These are phyloP conservation scores for Cheilosia impressa DNA, from an alignment of 2,888 invertebrate genomes.

Conservation along the genomic window DNA sequence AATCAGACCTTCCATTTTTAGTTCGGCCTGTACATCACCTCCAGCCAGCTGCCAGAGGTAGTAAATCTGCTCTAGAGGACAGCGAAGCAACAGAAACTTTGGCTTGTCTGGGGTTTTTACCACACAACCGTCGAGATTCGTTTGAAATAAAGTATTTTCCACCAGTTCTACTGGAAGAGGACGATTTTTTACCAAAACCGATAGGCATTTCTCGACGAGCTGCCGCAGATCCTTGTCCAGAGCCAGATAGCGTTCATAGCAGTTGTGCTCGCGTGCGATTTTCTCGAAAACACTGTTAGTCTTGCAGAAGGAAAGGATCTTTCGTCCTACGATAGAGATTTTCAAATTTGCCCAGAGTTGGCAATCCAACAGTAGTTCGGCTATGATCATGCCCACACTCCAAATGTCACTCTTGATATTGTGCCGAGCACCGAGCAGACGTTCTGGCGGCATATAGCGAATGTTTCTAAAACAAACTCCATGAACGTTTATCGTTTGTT, in stretches of 20 bases:
- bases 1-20: conserved; percentile 95
- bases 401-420: conserved; percentile 95
- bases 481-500: neutral
- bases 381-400: conserved; percentile 95
- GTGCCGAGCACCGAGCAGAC: conserved; percentile 87
- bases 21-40: conserved; percentile 94
- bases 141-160: conserved; percentile 85
- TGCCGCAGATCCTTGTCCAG: conserved; percentile 81
- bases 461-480: conserved; percentile 85
- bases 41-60: conserved; percentile 98
- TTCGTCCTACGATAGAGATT: conserved; percentile 88
- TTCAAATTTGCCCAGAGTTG: conserved; percentile 90
- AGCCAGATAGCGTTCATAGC: conserved; percentile 81
- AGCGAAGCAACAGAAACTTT: conserved; percentile 82
- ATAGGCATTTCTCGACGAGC: conserved; percentile 89
- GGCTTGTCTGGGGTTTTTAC: conserved; percentile 81
- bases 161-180: conserved; percentile 87
- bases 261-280: conserved; percentile 91
- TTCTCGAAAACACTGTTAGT: conserved; percentile 86
- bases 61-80: conserved; percentile 92
- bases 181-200: conserved; percentile 87
- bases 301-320: conserved; percentile 87
- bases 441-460: conserved; percentile 92
- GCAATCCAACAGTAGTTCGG: conserved; percentile 90
- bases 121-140: conserved; percentile 80